Conservation (phyloP, 1,140 invertebrate genomes). For the Brachionus sp. region DNA sequence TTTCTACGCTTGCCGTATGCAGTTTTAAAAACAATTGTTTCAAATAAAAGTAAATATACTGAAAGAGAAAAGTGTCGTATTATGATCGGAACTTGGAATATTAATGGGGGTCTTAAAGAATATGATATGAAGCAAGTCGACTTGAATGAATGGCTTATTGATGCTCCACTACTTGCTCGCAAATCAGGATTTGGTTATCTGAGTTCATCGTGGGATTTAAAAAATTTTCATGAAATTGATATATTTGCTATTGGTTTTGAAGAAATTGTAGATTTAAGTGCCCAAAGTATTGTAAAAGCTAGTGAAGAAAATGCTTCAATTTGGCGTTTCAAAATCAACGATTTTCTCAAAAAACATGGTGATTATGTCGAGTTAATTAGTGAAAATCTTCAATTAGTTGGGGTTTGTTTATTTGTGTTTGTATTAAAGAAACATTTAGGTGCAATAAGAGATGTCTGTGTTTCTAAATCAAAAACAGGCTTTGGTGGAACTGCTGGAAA, state of each 20-base stretch:
- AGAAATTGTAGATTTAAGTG: constrained; percentile 98
- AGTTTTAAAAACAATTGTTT: constrained; percentile 60
- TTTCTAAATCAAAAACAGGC: constrained; percentile 94
- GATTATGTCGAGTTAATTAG: constrained; percentile 70
- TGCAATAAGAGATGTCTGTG: constrained; percentile 71
- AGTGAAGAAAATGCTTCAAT: constrained; percentile 48
- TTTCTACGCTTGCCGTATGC: constrained; percentile 58
- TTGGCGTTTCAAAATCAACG: constrained; percentile 85
- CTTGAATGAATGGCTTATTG: constrained; percentile 47
- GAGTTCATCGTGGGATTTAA: constrained; percentile 51
- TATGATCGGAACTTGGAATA: constrained; percentile 93
- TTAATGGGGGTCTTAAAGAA: constrained; percentile 97
- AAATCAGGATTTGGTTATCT: neutral
- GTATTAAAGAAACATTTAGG: constrained; percentile 68
- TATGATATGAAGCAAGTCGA: constrained; percentile 65
- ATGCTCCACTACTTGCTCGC: constrained; percentile 50
- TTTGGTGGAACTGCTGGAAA: constrained; percentile 85
- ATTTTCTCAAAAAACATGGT: constrained; percentile 50
- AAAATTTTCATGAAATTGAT: constrained; percentile 68
- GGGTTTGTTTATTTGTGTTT: constrained; percentile 93
- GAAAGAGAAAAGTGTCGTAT: constrained; percentile 70
- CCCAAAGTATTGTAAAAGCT: constrained; percentile 80
- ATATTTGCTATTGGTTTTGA: constrained; percentile 97
- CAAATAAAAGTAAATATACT: constrained; percentile 78
- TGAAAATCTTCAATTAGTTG: constrained; percentile 94